Evolutionary conservation across 2,888 invertebrate species (phyloP).

Genomic region (Stenoptilia bipunctidactyla): DNA sequence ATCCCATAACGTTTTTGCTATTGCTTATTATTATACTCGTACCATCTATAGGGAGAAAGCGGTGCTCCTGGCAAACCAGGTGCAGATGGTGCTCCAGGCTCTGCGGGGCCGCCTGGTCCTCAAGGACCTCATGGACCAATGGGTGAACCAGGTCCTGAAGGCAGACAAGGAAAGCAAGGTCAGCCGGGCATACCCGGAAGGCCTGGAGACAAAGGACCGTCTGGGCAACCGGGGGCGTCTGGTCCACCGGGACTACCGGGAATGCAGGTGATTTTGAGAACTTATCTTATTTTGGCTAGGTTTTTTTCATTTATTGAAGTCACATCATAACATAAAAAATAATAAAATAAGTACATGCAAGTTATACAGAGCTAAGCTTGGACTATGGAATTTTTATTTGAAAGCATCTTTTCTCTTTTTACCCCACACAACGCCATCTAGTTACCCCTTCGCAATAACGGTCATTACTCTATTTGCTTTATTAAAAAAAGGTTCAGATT

Average conservation of each 20-base stretch:
- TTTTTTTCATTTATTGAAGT: neutral
- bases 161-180: slow-evolving; percentile 77
- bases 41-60: slow-evolving; percentile 75
- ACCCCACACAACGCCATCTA: too few relatives aligned
- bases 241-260: slow-evolving; percentile 79
- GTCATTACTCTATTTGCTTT: too few relatives aligned
- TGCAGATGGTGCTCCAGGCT: slow-evolving; percentile 79
- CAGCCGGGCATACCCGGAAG: slow-evolving; percentile 79
- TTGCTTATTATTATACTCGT: too few relatives aligned
- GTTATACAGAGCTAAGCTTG: too few relatives aligned
- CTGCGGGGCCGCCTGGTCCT: slow-evolving; percentile 74
- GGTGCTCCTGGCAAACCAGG: slow-evolving; percentile 82
- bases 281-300: neutral
- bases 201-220: slow-evolving; percentile 82
- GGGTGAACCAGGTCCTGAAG: slow-evolving; percentile 72
- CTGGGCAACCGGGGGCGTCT: slow-evolving; percentile 73
- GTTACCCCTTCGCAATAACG: too few relatives aligned
- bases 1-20: too few relatives aligned
- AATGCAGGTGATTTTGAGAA: slow-evolving; percentile 67
- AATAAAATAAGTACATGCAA: neutral
- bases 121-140: slow-evolving; percentile 76
- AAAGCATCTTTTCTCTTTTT: too few relatives aligned
- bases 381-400: too few relatives aligned
- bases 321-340: neutral
- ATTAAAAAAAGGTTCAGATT: too few relatives aligned